These are phyloP conservation scores for Allolobophora icterica DNA, from an alignment of 2,888 invertebrate genomes.

Conservation along the genomic window DNA sequence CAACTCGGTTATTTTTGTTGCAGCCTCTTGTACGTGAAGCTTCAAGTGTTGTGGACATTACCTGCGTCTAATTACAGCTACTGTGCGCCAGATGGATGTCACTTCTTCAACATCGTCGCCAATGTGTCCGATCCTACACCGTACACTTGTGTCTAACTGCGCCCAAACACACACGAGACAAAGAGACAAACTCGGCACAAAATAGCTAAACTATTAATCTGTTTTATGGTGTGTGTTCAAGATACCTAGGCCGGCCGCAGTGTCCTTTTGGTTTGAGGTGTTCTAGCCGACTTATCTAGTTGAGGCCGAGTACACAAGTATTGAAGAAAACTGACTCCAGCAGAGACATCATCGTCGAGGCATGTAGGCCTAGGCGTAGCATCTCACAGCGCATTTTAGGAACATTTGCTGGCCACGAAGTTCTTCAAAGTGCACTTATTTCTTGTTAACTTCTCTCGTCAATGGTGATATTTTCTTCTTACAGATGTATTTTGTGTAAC, in stretches of 20 bases:
- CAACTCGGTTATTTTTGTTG: neutral
- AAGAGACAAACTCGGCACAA: neutral
- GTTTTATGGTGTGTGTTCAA: neutral
- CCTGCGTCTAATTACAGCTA: neutral
- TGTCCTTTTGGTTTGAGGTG: no score
- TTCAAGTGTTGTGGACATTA: neutral
- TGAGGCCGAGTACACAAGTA: no score
- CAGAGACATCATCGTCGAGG: no score
- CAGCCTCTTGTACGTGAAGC: slow-evolving; percentile 21
- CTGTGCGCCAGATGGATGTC: neutral
- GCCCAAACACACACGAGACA: neutral
- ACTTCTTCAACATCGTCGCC: slow-evolving; percentile 21
- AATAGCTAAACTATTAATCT: neutral
- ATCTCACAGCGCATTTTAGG: no score
- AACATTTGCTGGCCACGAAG: no score
- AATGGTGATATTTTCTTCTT: no score
- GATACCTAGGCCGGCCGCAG: neutral
- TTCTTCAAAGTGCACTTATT: no score
- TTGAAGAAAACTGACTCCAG: no score
- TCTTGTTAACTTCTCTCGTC: no score
- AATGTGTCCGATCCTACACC: neutral
- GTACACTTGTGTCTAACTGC: neutral
- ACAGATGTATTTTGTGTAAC: no score
- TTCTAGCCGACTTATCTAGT: no score
- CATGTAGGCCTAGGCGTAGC: no score